Evolutionary conservation across 2,113 vertebrate genomes (phyloP).

Genomic region (Azemiops feae): DNA sequence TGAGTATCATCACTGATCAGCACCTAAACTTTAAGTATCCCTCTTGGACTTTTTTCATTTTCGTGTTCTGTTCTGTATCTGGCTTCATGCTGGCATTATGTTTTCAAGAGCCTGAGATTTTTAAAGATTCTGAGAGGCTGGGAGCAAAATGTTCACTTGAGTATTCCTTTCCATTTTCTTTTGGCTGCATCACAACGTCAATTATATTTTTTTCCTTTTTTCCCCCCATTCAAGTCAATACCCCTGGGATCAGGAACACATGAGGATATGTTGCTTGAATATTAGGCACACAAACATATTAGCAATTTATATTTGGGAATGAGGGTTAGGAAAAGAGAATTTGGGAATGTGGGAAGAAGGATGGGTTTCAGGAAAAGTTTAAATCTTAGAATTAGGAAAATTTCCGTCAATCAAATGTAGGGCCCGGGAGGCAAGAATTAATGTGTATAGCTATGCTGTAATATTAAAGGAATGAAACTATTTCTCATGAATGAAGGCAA

Average conservation of each 20-base stretch:
- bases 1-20: not conserved
- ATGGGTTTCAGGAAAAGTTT: not conserved
- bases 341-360: not conserved
- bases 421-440: not conserved
- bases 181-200: not conserved
- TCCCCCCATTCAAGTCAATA: not conserved
- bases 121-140: not conserved
- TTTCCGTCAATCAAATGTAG: not conserved
- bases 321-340: not conserved
- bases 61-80: not conserved
- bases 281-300: not conserved
- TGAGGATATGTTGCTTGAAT: not conserved
- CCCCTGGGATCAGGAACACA: not conserved
- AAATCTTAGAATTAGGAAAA: not conserved
- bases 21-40: not conserved
- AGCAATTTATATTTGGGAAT: not conserved
- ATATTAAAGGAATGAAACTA: not conserved
- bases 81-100: constrained; percentile 6
- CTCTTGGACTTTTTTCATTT: not conserved
- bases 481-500: not conserved
- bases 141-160: not conserved
- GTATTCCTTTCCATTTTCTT: not conserved
- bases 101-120: not conserved
- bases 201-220: not conserved
- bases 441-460: not conserved